Base-by-base conservation (phyloP, 2,113 vertebrate species). In the Butorides virescens region DNA sequence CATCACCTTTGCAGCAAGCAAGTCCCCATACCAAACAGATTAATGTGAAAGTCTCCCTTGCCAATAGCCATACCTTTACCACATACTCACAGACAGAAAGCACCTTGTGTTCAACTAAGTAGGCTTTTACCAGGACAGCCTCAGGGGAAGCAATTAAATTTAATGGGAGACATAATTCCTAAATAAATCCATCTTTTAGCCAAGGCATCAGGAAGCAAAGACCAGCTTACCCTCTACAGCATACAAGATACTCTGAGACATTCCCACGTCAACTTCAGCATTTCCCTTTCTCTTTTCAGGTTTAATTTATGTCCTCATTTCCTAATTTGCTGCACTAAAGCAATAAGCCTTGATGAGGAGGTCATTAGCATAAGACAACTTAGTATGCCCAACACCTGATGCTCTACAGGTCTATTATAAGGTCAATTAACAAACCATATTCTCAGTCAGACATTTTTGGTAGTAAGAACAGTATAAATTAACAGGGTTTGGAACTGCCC, bases 351-450 rank as follows among this genome's bases (percentile, higher is more conserved):
- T 86, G 90, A 92, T 72, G 76, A 70, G 82, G 23, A 88, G 26
- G 58, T 55, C 44, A 70, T 62, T 71, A 58, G 16, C 77, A 67
- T n/a, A 82, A 67, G 68, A 76, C 26, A 25, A 13, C 5, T 86
- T 47, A 37, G 50, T 47, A 34, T 81, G 66, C 42, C 65, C 42
- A 61, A 29, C 50, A 63, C 79, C 44, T 47, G 53, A 30, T 81
- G 65, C 12, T 90, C 81, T 26, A 15, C 55, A 68, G 76, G 91
- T 85, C 78, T 82, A 78, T 94, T 76, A 78, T 26, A 61, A 93
- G 82, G 88, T 73, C 66, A 93, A 94, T 93, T 93, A 95, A 52
- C 63, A 93, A 94, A 83, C 30, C 17, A 4, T 76, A 44, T 80
- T 84, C 70, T 71, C 49, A 77, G 70, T 17, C 84, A 92, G 76